A percentile compares a stretch with the other conserved stretches of the same genome.
Evolutionary conservation across 2,797 vertebrate genomes (phyloP).

Genomic region (Arnoldichthys spilopterus): DNA sequence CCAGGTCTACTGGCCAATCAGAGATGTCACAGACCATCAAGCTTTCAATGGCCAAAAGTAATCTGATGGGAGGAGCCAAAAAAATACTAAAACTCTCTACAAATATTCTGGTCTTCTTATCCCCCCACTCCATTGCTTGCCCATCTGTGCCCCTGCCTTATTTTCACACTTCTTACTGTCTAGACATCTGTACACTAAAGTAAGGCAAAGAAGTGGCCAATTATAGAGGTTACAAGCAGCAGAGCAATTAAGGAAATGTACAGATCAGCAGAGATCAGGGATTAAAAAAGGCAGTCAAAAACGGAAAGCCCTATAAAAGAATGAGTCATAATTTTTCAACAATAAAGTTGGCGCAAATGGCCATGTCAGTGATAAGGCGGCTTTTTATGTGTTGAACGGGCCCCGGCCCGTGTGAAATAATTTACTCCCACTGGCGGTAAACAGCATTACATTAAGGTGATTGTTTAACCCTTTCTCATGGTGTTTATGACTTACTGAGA

Average conservation of each 20-base stretch:
- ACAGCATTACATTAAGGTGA: slow-evolving; percentile 65
- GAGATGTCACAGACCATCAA: slow-evolving; percentile 31
- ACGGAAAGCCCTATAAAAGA: slow-evolving; percentile 70
- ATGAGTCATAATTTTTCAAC: slow-evolving; percentile 69
- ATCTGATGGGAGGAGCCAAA: slow-evolving; percentile 37
- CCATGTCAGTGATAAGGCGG: slow-evolving; percentile 56
- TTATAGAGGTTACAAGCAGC: slow-evolving; percentile 71
- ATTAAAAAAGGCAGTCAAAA: slow-evolving; percentile 66
- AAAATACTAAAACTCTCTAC: slow-evolving; percentile 12
- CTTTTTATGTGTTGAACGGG: slow-evolving; percentile 50
- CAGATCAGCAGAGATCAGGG: slow-evolving; percentile 70
- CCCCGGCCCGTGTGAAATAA: slow-evolving; percentile 57
- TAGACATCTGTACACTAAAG: slow-evolving; percentile 56
- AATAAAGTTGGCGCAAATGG: slow-evolving; percentile 62
- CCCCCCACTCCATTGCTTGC: neutral
- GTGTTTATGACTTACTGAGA: slow-evolving; percentile 51
- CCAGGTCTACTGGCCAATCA: slow-evolving; percentile 21
- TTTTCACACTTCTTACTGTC: slow-evolving; percentile 46
- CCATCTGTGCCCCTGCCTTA: slow-evolving; percentile 37
- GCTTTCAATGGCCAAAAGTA: slow-evolving; percentile 39
- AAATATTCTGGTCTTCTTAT: slow-evolving; percentile 12
- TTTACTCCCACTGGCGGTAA: slow-evolving; percentile 59
- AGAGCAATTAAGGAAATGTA: slow-evolving; percentile 75
- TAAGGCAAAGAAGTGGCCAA: slow-evolving; percentile 59
- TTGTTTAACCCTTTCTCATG: slow-evolving; percentile 65